Evolutionary conservation across 2,113 vertebrate genomes (phyloP), one percentile per base, ranked within the genome.

Genomic region (Narcine bancroftii): DNA sequence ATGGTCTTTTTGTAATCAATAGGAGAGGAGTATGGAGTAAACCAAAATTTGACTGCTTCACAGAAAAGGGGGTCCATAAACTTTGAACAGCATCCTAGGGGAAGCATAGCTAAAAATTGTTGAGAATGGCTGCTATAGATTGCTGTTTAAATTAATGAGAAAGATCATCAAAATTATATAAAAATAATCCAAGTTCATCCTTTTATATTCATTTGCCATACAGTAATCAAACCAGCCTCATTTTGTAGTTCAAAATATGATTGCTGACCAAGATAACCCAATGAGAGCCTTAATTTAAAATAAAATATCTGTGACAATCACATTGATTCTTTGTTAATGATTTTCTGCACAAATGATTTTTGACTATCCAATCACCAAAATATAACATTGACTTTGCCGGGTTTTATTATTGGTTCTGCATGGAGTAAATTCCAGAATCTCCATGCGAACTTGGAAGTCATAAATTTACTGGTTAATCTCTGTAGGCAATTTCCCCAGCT

Each of bases 121-220:
- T n/a, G n/a, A n/a, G n/a, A n/a, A n/a, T n/a, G n/a, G n/a, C n/a
- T n/a, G n/a, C n/a, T n/a, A n/a, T n/a, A n/a, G 93, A 95, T 96
- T 93, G 77, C 11, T 92, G 94, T 96, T 94, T 94, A 94, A 95
- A 95, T 94, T 94, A 95, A 95, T 97, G 96, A 92, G 95, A 95
- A 95, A 94, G 95, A 94, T 95, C 94, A 94, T 94, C n/a, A 93
- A 73, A n/a, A 13, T 93, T 95, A 75, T 92, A 75, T 92, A 72
- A 91, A n/a, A 73, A 0, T 33, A 63, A 47, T 76, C 53, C 50
- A 94, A 69, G 93, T 39, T 93, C 89, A 72, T 21, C 66, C 79
- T 17, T 66, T 92, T 53, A 0, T 92, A 39, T 93, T 93, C 76
- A 42, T 71, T 39, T 63, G 24, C 91, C 75, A 0, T 76, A 75